Percentiles rank a stretch among this genome's conserved stretches.
Evolutionary conservation across 2,888 invertebrate species (phyloP).

Genomic region (Amblyjoppa proteus): DNA sequence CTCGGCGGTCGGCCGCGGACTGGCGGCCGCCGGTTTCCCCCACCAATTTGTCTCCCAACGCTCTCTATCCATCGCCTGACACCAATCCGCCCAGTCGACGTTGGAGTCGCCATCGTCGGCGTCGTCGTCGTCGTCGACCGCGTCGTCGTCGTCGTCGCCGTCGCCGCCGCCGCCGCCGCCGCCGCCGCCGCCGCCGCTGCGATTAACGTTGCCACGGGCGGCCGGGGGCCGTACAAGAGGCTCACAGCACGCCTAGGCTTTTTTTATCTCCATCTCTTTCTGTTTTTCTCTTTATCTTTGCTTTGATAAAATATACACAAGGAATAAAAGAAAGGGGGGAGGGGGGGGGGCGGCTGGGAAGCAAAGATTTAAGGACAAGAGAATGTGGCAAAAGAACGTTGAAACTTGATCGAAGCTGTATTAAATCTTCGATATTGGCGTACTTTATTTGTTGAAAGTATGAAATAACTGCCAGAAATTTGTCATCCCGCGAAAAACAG

Average conservation of each 20-base stretch:
- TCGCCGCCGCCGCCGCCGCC: conserved; percentile 33
- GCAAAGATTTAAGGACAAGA: too few species aligned
- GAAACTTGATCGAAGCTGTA: neutral
- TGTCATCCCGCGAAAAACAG: neutral
- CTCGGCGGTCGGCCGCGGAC: conserved; percentile 76
- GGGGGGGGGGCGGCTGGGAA: too few species aligned
- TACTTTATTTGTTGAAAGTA: neutral
- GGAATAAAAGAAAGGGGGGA: neutral
- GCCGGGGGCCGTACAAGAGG: conserved; percentile 28
- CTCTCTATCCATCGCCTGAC: conserved; percentile 58
- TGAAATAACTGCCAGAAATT: neutral
- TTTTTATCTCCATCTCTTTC: conserved; percentile 22
- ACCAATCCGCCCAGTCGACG: conserved; percentile 51
- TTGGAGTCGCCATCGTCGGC: conserved; percentile 45
- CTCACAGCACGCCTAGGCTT: conserved; percentile 11
- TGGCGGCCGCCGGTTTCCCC: conserved; percentile 72
- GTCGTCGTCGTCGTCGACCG: conserved; percentile 28
- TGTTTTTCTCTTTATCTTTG: neutral
- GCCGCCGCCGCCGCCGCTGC: conserved; percentile 39
- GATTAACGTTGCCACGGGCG: conserved; percentile 57
- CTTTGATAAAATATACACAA: conserved; percentile 25
- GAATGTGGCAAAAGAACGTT: neutral
- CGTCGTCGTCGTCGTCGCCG: conserved; percentile 30
- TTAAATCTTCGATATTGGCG: neutral
- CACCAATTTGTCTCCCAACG: conserved; percentile 58